A percentile compares a stretch with the other conserved stretches of the same genome.
These are phyloP conservation scores for Drosophila prosaltans DNA, from an alignment of 1,140 invertebrate species.

Conservation along the genomic window DNA sequence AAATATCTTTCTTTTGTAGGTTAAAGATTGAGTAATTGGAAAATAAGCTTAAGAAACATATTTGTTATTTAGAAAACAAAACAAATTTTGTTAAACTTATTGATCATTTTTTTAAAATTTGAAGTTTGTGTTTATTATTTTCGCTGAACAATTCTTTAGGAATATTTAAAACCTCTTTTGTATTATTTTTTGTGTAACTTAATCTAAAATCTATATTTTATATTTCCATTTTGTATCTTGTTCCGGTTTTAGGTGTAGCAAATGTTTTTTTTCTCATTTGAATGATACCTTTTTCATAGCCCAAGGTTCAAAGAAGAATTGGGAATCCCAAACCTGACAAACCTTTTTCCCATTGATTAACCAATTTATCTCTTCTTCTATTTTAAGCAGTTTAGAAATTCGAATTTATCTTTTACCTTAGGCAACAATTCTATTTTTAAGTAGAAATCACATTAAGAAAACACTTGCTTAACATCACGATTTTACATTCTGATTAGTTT, in stretches of 20 bases:
- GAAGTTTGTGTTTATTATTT: neutral
- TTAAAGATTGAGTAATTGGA: constrained; percentile 11
- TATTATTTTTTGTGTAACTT: neutral
- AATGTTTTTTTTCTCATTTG: no score
- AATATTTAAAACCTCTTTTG: neutral
- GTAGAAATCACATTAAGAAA: neutral
- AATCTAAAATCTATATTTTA: neutral
- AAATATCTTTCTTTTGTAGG: constrained; percentile 5
- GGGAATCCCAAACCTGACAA: no score
- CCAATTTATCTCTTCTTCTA: no score
- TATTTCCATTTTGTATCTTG: neutral
- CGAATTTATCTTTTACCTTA: no score
- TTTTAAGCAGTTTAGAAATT: no score
- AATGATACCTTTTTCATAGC: no score
- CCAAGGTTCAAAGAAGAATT: no score
- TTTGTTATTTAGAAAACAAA: neutral
- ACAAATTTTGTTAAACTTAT: neutral
- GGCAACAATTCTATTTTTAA: no score
- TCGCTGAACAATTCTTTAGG: neutral
- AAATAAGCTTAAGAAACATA: constrained; percentile 1
- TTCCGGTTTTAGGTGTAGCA: neutral
- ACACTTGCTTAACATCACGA: neutral
- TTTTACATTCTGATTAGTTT: constrained; percentile 24
- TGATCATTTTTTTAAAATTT: no score
- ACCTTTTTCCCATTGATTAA: no score